These are phyloP conservation scores for Saccostrea cuccullata DNA, from an alignment of 1,140 invertebrate species.

Conservation along the genomic window DNA sequence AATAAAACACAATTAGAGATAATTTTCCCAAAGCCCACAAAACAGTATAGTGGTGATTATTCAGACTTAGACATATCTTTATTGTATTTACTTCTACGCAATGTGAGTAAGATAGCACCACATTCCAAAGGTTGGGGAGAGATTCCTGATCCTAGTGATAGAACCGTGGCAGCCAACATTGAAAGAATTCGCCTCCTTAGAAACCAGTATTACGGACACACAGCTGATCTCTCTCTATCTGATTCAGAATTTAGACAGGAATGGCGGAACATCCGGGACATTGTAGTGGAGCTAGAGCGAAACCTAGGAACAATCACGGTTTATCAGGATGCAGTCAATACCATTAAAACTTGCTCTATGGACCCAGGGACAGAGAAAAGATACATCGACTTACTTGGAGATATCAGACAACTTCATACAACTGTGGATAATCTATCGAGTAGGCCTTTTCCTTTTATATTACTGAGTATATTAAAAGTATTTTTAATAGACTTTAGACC, in stretches of 20 bases:
- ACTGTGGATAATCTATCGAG: no score
- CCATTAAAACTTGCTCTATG: not conserved
- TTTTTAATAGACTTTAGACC: no score
- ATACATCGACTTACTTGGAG: no score
- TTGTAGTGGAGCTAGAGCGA: no score
- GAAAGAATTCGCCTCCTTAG: slow-evolving; percentile 23
- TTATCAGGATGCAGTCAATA: not conserved
- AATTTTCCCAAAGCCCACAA: not conserved
- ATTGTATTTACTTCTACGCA: no score
- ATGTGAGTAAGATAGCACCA: no score
- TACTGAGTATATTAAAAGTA: no score
- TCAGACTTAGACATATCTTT: slow-evolving; percentile 27
- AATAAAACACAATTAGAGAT: not conserved
- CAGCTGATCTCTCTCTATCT: not conserved
- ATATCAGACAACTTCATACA: no score
- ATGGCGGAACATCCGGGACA: not conserved
- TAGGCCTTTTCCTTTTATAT: no score
- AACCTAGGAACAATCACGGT: not conserved
- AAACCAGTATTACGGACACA: not conserved
- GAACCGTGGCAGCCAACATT: slow-evolving; percentile 33
- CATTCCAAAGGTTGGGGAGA: no score
- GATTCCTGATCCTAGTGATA: not conserved
- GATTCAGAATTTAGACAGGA: not conserved
- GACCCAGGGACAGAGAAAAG: not conserved
- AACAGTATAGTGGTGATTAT: not conserved